These are phyloP conservation scores for Oceanites oceanicus DNA, from an alignment of 2,113 vertebrate genomes.

Conservation along the genomic window DNA sequence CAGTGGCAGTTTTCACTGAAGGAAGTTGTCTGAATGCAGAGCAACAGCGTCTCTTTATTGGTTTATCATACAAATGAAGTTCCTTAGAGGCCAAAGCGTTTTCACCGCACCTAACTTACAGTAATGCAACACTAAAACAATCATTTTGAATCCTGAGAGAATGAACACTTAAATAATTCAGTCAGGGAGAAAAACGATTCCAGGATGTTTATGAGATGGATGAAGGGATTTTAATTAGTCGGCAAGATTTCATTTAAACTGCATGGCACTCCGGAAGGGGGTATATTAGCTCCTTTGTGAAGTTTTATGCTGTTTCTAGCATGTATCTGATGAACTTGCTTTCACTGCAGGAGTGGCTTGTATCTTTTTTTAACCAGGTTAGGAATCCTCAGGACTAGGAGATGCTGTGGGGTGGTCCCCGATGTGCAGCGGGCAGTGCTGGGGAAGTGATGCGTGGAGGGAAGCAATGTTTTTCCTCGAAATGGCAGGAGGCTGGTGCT, in stretches of 20 bases:
- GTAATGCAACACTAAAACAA: background rate
- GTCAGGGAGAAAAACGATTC: background rate
- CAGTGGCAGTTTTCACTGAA: background rate
- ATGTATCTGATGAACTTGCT: background rate
- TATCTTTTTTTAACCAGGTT: background rate
- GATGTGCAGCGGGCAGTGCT: background rate
- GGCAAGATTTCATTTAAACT: background rate
- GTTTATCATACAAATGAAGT: background rate
- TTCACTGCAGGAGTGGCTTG: background rate
- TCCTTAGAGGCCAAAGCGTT: background rate
- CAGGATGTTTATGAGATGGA: slow-evolving; percentile 37
- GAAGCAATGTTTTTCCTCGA: background rate
- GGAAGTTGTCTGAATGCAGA: background rate
- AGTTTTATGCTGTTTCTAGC: background rate
- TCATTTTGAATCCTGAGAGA: background rate
- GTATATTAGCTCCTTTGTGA: background rate
- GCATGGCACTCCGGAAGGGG: background rate
- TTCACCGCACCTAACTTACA: background rate
- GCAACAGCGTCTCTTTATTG: background rate
- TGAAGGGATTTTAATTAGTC: slow-evolving; percentile 53
- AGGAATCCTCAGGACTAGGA: background rate
- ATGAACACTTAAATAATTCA: slow-evolving; percentile 33
- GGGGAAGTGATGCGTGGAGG: accelerated
- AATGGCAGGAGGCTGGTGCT: background rate
- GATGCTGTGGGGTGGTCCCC: accelerated